Evolutionary conservation across 2,888 invertebrate species (phyloP).

Genomic region (Pollenia labialis): DNA sequence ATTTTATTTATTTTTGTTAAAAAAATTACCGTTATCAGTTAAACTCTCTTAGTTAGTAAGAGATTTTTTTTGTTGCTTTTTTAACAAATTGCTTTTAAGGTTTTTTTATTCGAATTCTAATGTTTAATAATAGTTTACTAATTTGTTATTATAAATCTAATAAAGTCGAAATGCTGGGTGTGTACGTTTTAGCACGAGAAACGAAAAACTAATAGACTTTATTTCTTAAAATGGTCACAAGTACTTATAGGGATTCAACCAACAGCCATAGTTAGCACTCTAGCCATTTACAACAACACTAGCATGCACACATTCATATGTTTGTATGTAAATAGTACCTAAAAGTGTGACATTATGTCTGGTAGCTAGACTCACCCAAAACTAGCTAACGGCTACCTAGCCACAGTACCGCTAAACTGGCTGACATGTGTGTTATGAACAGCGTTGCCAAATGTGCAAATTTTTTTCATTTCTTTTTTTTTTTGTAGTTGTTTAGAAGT

Average conservation of each 20-base stretch:
- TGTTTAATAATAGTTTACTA: slow-evolving; percentile 15
- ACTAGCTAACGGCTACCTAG: slow-evolving; percentile 7
- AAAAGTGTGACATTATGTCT: slow-evolving; percentile 43
- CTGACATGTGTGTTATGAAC: neutral
- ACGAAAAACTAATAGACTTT: slow-evolving; percentile 66
- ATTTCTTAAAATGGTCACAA: slow-evolving; percentile 48
- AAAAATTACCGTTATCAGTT: slow-evolving; percentile 47
- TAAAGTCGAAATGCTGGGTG: slow-evolving; percentile 8
- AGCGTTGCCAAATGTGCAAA: neutral
- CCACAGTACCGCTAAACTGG: neutral
- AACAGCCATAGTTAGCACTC: slow-evolving; percentile 23
- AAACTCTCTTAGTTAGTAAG: slow-evolving; percentile 23
- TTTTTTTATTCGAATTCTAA: slow-evolving; percentile 3
- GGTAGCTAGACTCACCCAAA: slow-evolving; percentile 2
- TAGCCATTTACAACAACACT: slow-evolving; percentile 28
- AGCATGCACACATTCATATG: neutral
- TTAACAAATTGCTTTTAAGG: neutral
- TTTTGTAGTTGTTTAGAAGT: too few relatives aligned
- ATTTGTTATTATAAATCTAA: slow-evolving; percentile 30
- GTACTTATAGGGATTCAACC: slow-evolving; percentile 70
- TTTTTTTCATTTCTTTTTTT: too few relatives aligned
- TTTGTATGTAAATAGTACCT: slow-evolving; percentile 16
- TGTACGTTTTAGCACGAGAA: slow-evolving; percentile 5
- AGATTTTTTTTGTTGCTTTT: neutral
- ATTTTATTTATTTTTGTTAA: slow-evolving; percentile 3